Evolutionary conservation across 1,140 invertebrate species (phyloP).

Genomic region (Frieseomelitta varia): DNA sequence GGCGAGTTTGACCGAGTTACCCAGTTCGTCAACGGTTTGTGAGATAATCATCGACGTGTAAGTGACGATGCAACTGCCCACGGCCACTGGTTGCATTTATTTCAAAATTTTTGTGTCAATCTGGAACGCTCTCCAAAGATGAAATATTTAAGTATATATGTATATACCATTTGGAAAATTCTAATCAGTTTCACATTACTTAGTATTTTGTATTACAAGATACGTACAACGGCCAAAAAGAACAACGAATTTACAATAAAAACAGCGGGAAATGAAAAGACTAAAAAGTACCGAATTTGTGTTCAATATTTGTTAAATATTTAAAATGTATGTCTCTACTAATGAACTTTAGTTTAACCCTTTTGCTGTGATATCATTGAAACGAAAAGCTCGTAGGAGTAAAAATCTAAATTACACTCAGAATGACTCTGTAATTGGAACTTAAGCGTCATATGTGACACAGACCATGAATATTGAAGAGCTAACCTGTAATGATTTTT

Average conservation of each 20-base stretch:
- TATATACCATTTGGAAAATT: background rate
- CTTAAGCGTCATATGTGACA: background rate
- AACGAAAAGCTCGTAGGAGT: too few species aligned
- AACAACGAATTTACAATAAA: background rate
- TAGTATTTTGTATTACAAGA: background rate
- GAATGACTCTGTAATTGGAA: background rate
- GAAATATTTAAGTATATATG: too few species aligned
- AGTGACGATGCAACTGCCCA: background rate
- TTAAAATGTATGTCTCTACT: too few species aligned
- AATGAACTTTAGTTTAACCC: too few species aligned
- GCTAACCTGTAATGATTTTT: background rate
- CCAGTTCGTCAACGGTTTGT: slow-evolving; percentile 33
- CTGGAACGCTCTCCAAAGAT: background rate
- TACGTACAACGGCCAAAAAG: background rate
- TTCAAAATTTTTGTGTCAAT: slow-evolving; percentile 22
- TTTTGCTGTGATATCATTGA: too few species aligned
- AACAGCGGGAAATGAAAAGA: background rate
- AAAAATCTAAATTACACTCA: too few species aligned
- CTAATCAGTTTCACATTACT: background rate
- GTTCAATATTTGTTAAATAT: background rate
- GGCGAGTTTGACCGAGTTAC: slow-evolving; percentile 39
- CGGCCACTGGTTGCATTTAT: slow-evolving; percentile 5
- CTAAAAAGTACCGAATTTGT: background rate
- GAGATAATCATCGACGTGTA: slow-evolving; percentile 22
- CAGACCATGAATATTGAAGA: background rate